Conservation (phyloP, 2,888 invertebrate genomes). For the Pseudococcus longispinus region DNA sequence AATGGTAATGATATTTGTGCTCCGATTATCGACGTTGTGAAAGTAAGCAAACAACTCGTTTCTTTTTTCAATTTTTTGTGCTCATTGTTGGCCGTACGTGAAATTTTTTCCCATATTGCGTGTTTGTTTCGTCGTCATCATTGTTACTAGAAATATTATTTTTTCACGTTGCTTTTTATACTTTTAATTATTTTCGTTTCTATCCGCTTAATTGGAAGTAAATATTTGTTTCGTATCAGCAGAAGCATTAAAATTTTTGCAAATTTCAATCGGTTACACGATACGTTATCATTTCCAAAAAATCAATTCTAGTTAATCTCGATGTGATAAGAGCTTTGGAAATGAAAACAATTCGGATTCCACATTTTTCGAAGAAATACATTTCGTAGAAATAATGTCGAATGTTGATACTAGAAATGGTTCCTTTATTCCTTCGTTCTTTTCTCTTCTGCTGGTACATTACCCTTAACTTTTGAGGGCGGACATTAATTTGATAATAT, state of each 20-base stretch:
- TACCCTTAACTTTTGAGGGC: too few relatives aligned
- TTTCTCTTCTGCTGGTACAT: too few relatives aligned
- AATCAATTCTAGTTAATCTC: too few relatives aligned
- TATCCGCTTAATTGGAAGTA: background rate
- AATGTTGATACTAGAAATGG: too few relatives aligned
- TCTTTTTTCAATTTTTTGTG: conserved; percentile 21
- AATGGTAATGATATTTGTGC: conserved; percentile 20
- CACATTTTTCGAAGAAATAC: too few relatives aligned
- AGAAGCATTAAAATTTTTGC: background rate
- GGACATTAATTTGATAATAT: too few relatives aligned
- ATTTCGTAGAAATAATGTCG: too few relatives aligned
- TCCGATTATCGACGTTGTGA: conserved; percentile 44
- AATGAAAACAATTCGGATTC: too few relatives aligned
- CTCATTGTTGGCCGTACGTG: conserved; percentile 32
- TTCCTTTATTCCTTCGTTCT: too few relatives aligned
- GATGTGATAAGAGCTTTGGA: too few relatives aligned
- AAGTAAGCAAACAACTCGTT: conserved; percentile 39
- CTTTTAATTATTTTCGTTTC: background rate
- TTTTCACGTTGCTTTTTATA: background rate
- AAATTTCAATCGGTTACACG: background rate
- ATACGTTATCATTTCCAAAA: background rate
- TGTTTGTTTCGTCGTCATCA: background rate
- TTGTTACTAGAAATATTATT: background rate
- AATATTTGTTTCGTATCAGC: conserved; percentile 12
- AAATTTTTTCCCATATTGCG: conserved; percentile 42